phyloP scores from a whole-genome alignment of 2,797 vertebrate genomes.

The Premnoplex brunnescens region DNA sequence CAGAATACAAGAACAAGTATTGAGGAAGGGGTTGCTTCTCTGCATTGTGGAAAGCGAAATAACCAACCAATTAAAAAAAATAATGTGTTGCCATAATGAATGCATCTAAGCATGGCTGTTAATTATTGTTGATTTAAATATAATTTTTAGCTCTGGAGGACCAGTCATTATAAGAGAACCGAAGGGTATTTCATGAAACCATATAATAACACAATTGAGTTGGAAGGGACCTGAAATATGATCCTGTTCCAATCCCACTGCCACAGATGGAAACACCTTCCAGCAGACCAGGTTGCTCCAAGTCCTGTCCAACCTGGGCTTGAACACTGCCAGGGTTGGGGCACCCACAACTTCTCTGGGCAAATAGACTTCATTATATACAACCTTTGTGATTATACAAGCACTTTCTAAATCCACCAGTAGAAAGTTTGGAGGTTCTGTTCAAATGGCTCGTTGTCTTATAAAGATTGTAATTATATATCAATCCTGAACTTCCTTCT shows the following conservation, averaged over 20 bases:
- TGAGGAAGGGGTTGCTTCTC: not conserved
- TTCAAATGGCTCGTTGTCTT: not conserved
- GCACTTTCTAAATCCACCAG: not conserved
- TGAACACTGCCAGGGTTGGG: rapidly evolving
- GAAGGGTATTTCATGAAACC: not conserved
- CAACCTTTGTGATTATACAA: not conserved
- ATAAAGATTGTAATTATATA: not conserved
- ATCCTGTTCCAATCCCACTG: not conserved
- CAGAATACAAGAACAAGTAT: not conserved
- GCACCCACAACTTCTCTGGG: not conserved
- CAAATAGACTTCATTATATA: not conserved
- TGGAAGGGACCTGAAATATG: not conserved
- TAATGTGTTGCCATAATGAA: not conserved
- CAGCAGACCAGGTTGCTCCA: not conserved
- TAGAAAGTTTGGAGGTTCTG: not conserved
- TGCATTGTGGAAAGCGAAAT: not conserved
- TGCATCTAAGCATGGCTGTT: not conserved
- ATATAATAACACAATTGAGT: no score
- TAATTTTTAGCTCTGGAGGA: not conserved
- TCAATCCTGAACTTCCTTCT: not conserved
- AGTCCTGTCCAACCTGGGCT: not conserved
- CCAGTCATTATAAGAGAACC: not conserved
- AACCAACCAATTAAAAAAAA: not conserved
- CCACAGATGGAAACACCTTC: not conserved
- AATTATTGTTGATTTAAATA: not conserved